Evolutionary conservation across 37 sponge, comb jelly and placozoan genomes (phyloP), one percentile per base, ranked within the genome.

Genomic region (Crambe crambe): DNA sequence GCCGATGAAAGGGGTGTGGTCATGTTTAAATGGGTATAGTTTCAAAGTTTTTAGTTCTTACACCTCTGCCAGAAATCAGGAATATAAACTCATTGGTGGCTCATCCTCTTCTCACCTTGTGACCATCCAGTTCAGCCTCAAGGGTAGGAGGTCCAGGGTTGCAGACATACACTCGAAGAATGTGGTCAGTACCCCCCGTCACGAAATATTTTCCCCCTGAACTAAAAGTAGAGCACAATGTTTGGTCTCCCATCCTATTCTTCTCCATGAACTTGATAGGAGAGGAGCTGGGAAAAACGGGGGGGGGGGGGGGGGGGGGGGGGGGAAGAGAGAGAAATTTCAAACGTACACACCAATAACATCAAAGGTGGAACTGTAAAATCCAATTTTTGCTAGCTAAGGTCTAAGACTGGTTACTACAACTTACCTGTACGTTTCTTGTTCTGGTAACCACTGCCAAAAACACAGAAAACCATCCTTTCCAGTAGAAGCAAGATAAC

Each of bases 31-130:
- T n/a, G n/a, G n/a, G n/a, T n/a, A n/a, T n/a, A n/a, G n/a, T n/a
- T n/a, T n/a, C n/a, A n/a, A n/a, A n/a, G n/a, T n/a, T n/a, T n/a
- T n/a, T n/a, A n/a, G n/a, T n/a, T n/a, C n/a, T n/a, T n/a, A n/a
- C n/a, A n/a, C n/a, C n/a, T n/a, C n/a, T n/a, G n/a, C n/a, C n/a
- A n/a, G n/a, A n/a, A n/a, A n/a, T n/a, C n/a, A n/a, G n/a, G n/a
- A n/a, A n/a, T n/a, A n/a, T n/a, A n/a, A n/a, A n/a, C n/a, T n/a
- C n/a, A n/a, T n/a, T n/a, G n/a, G n/a, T n/a, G n/a, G n/a, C n/a
- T n/a, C n/a, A n/a, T n/a, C n/a, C n/a, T n/a, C n/a, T n/a, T n/a
- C 93, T 58, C 17, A 93, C 94, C 38, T 79, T 90, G 87, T 93
- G 94, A 41, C 85, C 84, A 17, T 39, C 37, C 41, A 93, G 37